Base-by-base conservation (phyloP, 2,888 invertebrate genomes). In the Latheticus oryzae region DNA sequence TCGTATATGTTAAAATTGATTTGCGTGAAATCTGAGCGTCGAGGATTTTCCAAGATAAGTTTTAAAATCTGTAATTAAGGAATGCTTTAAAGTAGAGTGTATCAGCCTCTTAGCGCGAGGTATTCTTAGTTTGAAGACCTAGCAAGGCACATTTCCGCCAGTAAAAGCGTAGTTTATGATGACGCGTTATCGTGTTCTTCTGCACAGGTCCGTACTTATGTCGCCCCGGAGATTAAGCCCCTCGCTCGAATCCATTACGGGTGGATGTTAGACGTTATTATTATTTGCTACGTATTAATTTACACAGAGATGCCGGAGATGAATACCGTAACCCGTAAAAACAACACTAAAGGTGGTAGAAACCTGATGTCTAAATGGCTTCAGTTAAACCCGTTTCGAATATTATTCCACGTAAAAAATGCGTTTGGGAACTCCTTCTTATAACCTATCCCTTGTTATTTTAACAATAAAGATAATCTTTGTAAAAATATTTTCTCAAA, bases 211-310 rank as follows among this genome's bases (percentile, higher is more conserved):
- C 51, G 33, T 40, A 23, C 50, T 48, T 56, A 48, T 51, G 50
- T 50, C 50, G 50, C 50, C 50, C 50, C 50, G 47, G 48, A 54
- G 56, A 57, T 60, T 57, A 55, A 52, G 61, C 59, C 50, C 33
- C 37, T 50, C 58, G 50, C 55, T 43, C 48, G 60, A 63, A 62
- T 61, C 63, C 63, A 65, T 65, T 63, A 63, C 50, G 50, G 51
- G 47, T 45, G 30, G 45, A 45, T 45, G 45, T 30, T 45, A 45
- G 45, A 45, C 45, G 45, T 61, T 64, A 64, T 64, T 66, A 63
- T 63, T 64, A 66, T 64, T 64, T 64, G 51, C 54, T 40, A 52
- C 28, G 53, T 58, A 64, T 66, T 63, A 60, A 63, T 63, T 63
- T 55, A 62, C 60, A 55, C 48, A 45, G 58, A 35, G 35, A 48